Evolutionary conservation across 2,113 vertebrate genomes (phyloP), one percentile per base, ranked within the genome.

Genomic region (Pseudopipra pipra): DNA sequence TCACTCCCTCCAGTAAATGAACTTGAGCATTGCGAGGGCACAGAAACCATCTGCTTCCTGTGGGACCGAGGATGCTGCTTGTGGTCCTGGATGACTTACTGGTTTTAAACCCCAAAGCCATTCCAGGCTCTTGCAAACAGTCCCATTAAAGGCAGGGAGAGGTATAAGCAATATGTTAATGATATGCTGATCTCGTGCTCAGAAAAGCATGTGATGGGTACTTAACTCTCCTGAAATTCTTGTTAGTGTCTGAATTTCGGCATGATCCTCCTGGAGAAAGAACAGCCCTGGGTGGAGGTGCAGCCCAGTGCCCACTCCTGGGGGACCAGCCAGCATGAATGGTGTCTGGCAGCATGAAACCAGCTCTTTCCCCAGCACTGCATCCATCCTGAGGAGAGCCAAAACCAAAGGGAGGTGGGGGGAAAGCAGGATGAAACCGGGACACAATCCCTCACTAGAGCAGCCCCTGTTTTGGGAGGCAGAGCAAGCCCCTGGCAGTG

Each of bases 21-120:
- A 6, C 55, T 13, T 4, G 14, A 15, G 33, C 16, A 20, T 12
- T 2, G 0, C 1, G 5, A 30, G 49, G 67, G 43, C 18, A 21
- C 5, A 28, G 31, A 33, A 52, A 27, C 15, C 2, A 13, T 4
- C 55, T 61, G 55, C 51, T 30, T 17, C 6, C 65, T 8, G 7
- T 0, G 11, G n/a, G 70, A 2, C 5, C 35, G 41, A 25, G 2
- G 13, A 4, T n/a, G 79, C 33, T 22, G 2, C n/a, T 21, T 7
- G 10, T 25, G 41, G 8, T 46, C 23, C 44, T 21, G 30, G 4
- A 31, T 4, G 13, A 49, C 35, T 62, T 54, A 5, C 17, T 20
- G 37, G 7, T 19, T 61, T 52, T 39, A 30, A 61, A 8, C 15
- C 41, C 59, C 27, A 0, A 11, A 76, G 39, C 9, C 17, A 4